Conservation (phyloP, 2,888 invertebrate genomes). For the Neuroscelio doddi region DNA sequence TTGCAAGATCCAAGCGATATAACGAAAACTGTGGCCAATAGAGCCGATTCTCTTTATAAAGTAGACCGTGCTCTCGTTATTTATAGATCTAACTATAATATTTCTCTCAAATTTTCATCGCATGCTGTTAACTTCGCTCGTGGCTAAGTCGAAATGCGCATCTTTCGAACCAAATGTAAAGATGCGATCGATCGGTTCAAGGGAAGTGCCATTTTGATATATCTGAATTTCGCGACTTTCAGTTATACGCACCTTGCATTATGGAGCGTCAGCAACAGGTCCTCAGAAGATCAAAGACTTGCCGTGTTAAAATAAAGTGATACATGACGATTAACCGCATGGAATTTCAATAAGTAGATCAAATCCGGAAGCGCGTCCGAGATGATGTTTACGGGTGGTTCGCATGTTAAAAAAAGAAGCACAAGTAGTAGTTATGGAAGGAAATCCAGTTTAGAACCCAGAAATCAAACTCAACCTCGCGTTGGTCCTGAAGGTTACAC, state of each 20-base stretch:
- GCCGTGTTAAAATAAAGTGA: conserved; percentile 13
- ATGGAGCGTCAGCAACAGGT: conserved; percentile 28
- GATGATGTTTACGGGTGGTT: conserved; percentile 83
- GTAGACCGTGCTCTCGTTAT: conserved; percentile 52
- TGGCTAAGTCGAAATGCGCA: neutral
- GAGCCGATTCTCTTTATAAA: conserved; percentile 45
- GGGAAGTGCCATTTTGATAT: neutral
- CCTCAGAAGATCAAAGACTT: conserved; percentile 3
- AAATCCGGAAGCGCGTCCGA: conserved; percentile 2
- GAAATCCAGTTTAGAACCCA: conserved; percentile 59
- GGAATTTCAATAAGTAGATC: conserved; percentile 10
- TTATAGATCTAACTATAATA: conserved; percentile 50
- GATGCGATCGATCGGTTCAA: neutral
- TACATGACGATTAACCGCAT: conserved; percentile 22
- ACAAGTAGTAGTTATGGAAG: conserved; percentile 64
- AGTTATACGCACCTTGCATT: conserved; percentile 30
- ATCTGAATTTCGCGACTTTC: conserved; percentile 6
- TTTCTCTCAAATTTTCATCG: conserved; percentile 47
- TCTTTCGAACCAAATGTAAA: conserved; percentile 2
- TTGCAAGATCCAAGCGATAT: conserved; percentile 14
- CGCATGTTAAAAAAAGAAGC: conserved; percentile 76
- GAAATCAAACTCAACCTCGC: conserved; percentile 50
- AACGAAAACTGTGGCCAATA: conserved; percentile 37
- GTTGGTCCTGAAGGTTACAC: conserved; percentile 64
- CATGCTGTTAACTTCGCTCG: conserved; percentile 24